phyloP scores from a whole-genome alignment of 2,888 invertebrate genomes.

The Drosophila lacicola region DNA sequence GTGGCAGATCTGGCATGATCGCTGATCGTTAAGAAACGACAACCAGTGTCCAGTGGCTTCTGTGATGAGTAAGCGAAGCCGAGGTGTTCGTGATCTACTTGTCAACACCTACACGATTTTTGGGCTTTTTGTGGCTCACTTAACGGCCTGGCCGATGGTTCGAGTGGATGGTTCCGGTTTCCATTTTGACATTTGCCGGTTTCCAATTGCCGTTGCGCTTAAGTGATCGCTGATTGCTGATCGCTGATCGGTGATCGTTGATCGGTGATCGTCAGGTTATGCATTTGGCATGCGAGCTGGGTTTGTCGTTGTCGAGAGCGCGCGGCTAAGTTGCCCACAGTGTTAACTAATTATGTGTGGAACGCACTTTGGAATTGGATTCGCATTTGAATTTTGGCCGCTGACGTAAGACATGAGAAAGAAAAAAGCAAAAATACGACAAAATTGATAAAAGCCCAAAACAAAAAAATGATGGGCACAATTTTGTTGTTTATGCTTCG shows the following conservation, averaged over 20 bases:
- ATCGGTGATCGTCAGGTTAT: slow-evolving; percentile 44
- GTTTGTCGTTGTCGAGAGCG: slow-evolving; percentile 9
- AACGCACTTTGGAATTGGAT: slow-evolving; percentile 38
- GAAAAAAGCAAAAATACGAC: slow-evolving; percentile 16
- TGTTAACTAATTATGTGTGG: slow-evolving; percentile 68
- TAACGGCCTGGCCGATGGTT: slow-evolving; percentile 20
- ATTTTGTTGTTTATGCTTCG: slow-evolving; percentile 32
- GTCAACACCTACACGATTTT: slow-evolving; percentile 76
- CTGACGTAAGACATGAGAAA: slow-evolving; percentile 34
- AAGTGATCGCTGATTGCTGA: slow-evolving; percentile 52
- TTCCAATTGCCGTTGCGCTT: slow-evolving; percentile 37
- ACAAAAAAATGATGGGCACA: slow-evolving; percentile 58
- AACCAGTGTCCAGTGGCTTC: slow-evolving; percentile 10
- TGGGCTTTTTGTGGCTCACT: slow-evolving; percentile 26
- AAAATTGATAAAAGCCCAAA: slow-evolving; percentile 28
- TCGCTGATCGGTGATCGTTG: slow-evolving; percentile 17
- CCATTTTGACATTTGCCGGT: slow-evolving; percentile 49
- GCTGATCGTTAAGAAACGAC: neutral
- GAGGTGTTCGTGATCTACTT: slow-evolving; percentile 73
- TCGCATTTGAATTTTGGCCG: slow-evolving; percentile 35
- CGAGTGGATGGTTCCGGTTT: slow-evolving; percentile 63
- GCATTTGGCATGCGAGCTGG: slow-evolving; percentile 66
- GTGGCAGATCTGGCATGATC: neutral
- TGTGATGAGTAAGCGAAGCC: slow-evolving; percentile 13
- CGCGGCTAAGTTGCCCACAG: slow-evolving; percentile 38